phyloP scores from a whole-genome alignment of 2,888 invertebrate genomes.

The Synanthedon tipuliformis region DNA sequence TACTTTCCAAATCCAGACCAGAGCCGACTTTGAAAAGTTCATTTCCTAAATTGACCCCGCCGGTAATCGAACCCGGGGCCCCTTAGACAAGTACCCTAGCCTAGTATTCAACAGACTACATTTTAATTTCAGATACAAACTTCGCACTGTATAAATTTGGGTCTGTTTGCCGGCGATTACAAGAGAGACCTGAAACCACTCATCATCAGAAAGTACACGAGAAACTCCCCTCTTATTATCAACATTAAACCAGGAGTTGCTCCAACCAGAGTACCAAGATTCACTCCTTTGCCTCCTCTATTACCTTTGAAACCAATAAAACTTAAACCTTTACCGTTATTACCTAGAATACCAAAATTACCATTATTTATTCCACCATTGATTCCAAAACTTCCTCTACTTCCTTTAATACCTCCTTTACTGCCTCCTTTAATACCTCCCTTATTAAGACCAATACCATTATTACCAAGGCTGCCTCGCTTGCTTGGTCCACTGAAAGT shows the following conservation, averaged over 20 bases:
- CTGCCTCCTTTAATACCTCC: slow-evolving; percentile 14
- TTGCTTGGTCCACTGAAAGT: slow-evolving; percentile 17
- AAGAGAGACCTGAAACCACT: slow-evolving; percentile 25
- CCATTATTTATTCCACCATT: slow-evolving; percentile 11
- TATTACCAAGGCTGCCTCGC: slow-evolving; percentile 12
- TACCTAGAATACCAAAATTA: slow-evolving; percentile 13
- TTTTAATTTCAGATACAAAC: slow-evolving; percentile 20
- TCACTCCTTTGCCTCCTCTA: slow-evolving; percentile 5
- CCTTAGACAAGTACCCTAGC: too few relatives aligned
- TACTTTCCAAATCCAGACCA: too few relatives aligned
- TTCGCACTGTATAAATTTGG: slow-evolving; percentile 19
- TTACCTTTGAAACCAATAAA: slow-evolving; percentile 2
- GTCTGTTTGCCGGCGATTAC: slow-evolving; percentile 30
- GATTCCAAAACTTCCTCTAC: slow-evolving; percentile 11
- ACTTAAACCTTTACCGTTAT: slow-evolving; percentile 4
- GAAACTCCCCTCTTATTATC: slow-evolving; percentile 31
- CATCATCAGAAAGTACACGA: slow-evolving; percentile 23
- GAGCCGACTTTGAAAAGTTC: too few relatives aligned
- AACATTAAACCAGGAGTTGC: slow-evolving; percentile 17
- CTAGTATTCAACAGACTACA: too few relatives aligned
- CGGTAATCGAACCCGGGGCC: too few relatives aligned
- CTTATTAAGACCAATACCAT: slow-evolving; percentile 10
- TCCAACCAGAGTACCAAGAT: background rate
- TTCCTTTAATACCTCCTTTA: slow-evolving; percentile 13
- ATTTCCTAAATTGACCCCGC: too few relatives aligned